Conservation (phyloP, 2,113 vertebrate species). For the Paramisgurnus dabryanus region DNA sequence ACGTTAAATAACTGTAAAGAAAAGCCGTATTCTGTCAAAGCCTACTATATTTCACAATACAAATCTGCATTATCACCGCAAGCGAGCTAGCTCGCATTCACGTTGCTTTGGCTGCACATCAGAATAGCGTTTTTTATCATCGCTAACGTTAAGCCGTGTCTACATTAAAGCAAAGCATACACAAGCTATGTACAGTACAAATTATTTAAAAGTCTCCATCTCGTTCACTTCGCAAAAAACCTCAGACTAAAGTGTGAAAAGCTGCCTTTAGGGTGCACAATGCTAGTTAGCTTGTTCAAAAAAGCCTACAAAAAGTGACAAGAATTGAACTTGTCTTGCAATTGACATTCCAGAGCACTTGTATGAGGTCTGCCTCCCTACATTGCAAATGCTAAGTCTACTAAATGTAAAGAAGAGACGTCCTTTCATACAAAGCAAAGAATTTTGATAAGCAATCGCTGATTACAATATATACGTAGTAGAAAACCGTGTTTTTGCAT, state of each 20-base stretch:
- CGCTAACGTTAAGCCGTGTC: constrained; percentile 51
- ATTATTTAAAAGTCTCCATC: constrained; percentile 47
- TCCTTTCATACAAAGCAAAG: constrained; percentile 65
- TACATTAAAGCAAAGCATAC: constrained; percentile 64
- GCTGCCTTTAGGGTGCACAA: constrained; percentile 48
- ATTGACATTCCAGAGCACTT: constrained; percentile 67
- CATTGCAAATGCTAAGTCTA: constrained; percentile 57
- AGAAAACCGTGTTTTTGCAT: constrained; percentile 69
- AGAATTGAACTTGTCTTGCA: constrained; percentile 48
- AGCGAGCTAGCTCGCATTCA: constrained; percentile 58
- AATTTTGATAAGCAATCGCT: constrained; percentile 58
- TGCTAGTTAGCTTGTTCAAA: constrained; percentile 48
- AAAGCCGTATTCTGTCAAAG: constrained; percentile 55
- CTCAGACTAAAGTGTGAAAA: constrained; percentile 50
- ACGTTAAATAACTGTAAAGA: constrained; percentile 52
- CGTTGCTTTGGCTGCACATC: constrained; percentile 57
- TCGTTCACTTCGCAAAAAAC: constrained; percentile 41
- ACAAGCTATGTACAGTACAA: constrained; percentile 60
- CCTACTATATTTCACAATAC: constrained; percentile 54
- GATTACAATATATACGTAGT: constrained; percentile 51
- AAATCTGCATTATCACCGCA: constrained; percentile 54
- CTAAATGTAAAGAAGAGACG: constrained; percentile 41
- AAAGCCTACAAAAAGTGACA: constrained; percentile 46
- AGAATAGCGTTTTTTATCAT: constrained; percentile 34
- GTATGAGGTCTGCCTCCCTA: constrained; percentile 67